Conservation (phyloP, 2,888 invertebrate species). For the Podotricha telesiphe region DNA sequence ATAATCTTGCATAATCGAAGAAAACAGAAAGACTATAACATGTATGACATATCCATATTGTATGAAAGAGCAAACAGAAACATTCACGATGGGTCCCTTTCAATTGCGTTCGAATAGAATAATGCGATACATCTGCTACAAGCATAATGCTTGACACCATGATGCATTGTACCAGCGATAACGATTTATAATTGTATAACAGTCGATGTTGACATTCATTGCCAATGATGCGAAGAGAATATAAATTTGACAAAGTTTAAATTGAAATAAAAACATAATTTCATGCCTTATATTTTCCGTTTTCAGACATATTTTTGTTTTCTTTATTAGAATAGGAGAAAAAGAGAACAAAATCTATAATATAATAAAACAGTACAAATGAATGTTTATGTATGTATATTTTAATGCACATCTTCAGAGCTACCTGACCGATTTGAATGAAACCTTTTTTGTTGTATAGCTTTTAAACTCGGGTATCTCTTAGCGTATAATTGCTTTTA, state of each 20-base stretch:
- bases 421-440: too few species aligned
- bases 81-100: constrained; percentile 54
- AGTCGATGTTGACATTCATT: constrained; percentile 21
- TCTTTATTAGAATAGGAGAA: too few species aligned
- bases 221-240: constrained; percentile 56
- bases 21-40: not conserved
- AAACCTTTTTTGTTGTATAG: too few species aligned
- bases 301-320: too few species aligned
- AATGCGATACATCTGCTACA: constrained; percentile 80
- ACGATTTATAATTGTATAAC: constrained; percentile 43
- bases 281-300: not conserved
- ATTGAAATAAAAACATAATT: not conserved
- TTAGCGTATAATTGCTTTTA: too few species aligned
- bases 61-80: constrained; percentile 3
- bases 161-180: constrained; percentile 68
- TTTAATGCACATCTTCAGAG: too few species aligned
- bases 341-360: too few species aligned
- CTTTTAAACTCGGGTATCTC: too few species aligned
- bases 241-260: constrained; percentile 40
- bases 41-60: constrained; percentile 28
- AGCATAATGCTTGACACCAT: constrained; percentile 66
- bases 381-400: too few species aligned
- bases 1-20: too few species aligned
- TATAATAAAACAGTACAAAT: too few species aligned
- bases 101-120: constrained; percentile 74